Evolutionary conservation across 2,888 invertebrate species (phyloP), one percentile per base, ranked within the genome.

Genomic region (Meandrusa payeni): DNA sequence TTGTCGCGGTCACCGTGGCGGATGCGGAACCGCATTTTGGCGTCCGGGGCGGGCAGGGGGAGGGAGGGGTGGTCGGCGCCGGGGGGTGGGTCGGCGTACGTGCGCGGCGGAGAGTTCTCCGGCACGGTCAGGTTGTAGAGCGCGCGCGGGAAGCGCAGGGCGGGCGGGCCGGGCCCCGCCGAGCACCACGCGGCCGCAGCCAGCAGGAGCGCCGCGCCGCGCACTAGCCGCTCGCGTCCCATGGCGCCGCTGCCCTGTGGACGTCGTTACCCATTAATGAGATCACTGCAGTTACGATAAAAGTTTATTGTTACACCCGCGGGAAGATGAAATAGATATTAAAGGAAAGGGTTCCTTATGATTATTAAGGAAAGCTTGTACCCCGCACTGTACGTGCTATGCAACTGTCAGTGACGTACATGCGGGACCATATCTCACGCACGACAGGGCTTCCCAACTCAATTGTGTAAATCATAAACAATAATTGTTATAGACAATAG

Each of bases 71-170:
- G 91, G 41, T 93, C 91, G 57, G 94, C 93, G 51, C 90, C 92
- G 22, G 92, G 90, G 46, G 90, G 87, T 53, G 89, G 89, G 7
- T 28, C 36, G 27, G 93, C 94, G 80, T 94, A 95, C n/a, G 95
- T 95, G 76, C 95, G 95, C 47, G 95, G 95, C 47, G 95, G 90
- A 60, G 95, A 95, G 88, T 98, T 97, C 82, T 99, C 99, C 44
- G 95, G 93, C 64, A 98, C 94, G 71, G 93, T 94, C 64, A 95
- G 94, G 89, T 97, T 97, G 90, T 97, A 98, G 12, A 90, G 74
- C 23, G 90, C 73, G 59, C 90, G 89, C 7, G 93, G 91, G 85
- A 98, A 97, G 54, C 88, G 90, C 72, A 95, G 63, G 51, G 48
- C 54, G 43, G 66, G 52, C 38, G 52, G 41, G 28, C 45, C 46